A percentile compares a stretch with the other conserved stretches of the same genome.
Evolutionary conservation across 2,888 invertebrate species (phyloP).

Genomic region (Limenitis camilla): DNA sequence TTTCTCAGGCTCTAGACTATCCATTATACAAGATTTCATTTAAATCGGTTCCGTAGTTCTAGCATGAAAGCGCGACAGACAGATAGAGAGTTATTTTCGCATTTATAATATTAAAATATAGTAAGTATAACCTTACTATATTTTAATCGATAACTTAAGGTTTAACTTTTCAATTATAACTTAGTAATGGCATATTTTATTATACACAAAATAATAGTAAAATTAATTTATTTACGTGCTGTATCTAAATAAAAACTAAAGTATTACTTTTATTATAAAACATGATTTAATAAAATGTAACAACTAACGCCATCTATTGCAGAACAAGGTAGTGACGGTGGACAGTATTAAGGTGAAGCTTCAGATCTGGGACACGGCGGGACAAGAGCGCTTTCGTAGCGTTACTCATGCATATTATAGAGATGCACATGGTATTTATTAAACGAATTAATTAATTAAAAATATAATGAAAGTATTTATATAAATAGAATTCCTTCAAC

Average conservation of each 20-base stretch:
- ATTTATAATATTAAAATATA: too few relatives aligned
- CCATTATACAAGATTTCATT: not conserved
- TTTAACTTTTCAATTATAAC: too few relatives aligned
- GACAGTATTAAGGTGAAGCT: constrained; percentile 92
- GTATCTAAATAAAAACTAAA: not conserved
- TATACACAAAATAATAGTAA: too few relatives aligned
- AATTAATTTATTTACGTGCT: too few relatives aligned
- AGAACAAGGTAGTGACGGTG: constrained; percentile 90
- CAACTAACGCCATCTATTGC: constrained; percentile 65
- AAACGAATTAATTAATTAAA: not conserved
- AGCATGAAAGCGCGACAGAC: too few relatives aligned
- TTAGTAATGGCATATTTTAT: constrained; percentile 15
- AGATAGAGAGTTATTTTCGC: too few relatives aligned
- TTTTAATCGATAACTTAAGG: not conserved
- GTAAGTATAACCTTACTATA: not conserved
- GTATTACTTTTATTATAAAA: too few relatives aligned
- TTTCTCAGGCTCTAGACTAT: too few relatives aligned
- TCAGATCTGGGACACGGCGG: constrained; percentile 97
- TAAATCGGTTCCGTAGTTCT: not conserved
- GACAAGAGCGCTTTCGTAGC: constrained; percentile 94
- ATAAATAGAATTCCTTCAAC: too few relatives aligned
- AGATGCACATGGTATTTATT: constrained; percentile 87
- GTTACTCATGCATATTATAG: constrained; percentile 96
- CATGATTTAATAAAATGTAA: constrained; percentile 20
- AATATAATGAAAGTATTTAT: not conserved